These are phyloP conservation scores for Heliconius eleuchia DNA, from an alignment of 1,140 invertebrate species.

Conservation along the genomic window DNA sequence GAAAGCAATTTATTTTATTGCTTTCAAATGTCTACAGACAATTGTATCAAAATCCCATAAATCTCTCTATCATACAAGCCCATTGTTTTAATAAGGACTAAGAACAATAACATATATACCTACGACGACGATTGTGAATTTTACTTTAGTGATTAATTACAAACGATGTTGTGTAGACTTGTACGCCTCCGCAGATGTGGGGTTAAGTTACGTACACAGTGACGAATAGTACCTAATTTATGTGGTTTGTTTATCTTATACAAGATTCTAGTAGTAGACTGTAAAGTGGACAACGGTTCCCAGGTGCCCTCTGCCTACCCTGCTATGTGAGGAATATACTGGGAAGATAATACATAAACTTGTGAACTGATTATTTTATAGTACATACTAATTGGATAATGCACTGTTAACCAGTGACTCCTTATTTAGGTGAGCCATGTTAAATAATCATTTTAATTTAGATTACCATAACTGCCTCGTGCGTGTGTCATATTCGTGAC, in stretches of 20 bases:
- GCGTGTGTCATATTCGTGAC: slow-evolving; percentile 29
- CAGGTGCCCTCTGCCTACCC: too few species aligned
- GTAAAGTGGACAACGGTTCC: too few species aligned
- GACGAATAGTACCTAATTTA: not conserved
- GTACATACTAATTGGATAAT: not conserved
- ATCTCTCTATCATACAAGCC: slow-evolving; percentile 30
- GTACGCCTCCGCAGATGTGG: slow-evolving; percentile 16
- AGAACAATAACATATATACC: slow-evolving; percentile 22
- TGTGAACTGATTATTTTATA: too few species aligned
- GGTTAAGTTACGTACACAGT: not conserved
- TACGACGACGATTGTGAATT: slow-evolving; percentile 7
- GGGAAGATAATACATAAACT: too few species aligned
- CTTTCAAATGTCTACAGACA: slow-evolving; percentile 15
- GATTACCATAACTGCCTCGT: slow-evolving; percentile 27
- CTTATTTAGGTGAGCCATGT: slow-evolving; percentile 25
- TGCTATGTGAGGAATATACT: too few species aligned
- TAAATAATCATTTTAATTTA: slow-evolving; percentile 27
- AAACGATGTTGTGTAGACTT: slow-evolving; percentile 6
- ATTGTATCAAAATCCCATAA: slow-evolving; percentile 36
- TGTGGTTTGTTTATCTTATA: too few species aligned
- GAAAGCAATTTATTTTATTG: not conserved
- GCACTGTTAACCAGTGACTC: not conserved
- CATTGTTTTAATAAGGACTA: slow-evolving; percentile 33
- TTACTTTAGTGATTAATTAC: slow-evolving; percentile 31
- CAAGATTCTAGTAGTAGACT: too few species aligned